Percentiles rank a stretch among this genome's conserved stretches.
phyloP scores from a whole-genome alignment of 1,140 invertebrate genomes.

The Maniola jurtina region DNA sequence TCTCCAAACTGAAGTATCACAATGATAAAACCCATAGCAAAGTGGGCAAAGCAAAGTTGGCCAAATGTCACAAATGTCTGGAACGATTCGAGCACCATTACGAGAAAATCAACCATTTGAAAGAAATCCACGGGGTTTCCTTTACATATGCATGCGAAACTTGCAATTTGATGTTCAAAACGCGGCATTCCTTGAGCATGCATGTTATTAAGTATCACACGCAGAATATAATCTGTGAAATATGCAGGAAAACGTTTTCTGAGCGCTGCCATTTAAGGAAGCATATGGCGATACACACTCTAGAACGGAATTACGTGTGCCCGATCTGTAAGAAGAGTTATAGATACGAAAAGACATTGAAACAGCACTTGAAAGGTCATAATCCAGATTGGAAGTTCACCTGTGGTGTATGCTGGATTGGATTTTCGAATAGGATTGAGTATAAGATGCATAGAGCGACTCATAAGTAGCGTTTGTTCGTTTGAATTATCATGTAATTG shows the following conservation, averaged over 20 bases:
- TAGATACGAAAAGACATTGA: constrained; percentile 28
- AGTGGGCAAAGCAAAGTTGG: constrained; percentile 10
- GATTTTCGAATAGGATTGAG: constrained; percentile 9
- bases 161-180: constrained; percentile 18
- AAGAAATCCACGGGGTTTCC: constrained; percentile 17
- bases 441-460: constrained; percentile 13
- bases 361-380: constrained; percentile 26
- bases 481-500: background rate
- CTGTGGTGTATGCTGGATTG: constrained; percentile 12
- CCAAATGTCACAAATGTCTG: constrained; percentile 27
- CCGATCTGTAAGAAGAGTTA: constrained; percentile 26
- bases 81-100: constrained; percentile 28
- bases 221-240: constrained; percentile 25
- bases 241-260: constrained; percentile 27
- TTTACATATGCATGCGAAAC: constrained; percentile 18
- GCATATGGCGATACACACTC: constrained; percentile 29
- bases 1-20: constrained; percentile 27
- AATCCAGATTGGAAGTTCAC: constrained; percentile 13
- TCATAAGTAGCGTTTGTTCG: background rate
- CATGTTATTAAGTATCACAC: constrained; percentile 26
- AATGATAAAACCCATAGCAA: constrained; percentile 17
- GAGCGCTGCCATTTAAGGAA: constrained; percentile 20
- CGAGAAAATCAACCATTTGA: constrained; percentile 28
- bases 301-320: constrained; percentile 25
- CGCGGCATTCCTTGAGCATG: constrained; percentile 18